A percentile compares a stretch with the other conserved stretches of the same genome.
phyloP scores from a whole-genome alignment of 2,113 vertebrate genomes.

The Cyanoderma ruficeps region DNA sequence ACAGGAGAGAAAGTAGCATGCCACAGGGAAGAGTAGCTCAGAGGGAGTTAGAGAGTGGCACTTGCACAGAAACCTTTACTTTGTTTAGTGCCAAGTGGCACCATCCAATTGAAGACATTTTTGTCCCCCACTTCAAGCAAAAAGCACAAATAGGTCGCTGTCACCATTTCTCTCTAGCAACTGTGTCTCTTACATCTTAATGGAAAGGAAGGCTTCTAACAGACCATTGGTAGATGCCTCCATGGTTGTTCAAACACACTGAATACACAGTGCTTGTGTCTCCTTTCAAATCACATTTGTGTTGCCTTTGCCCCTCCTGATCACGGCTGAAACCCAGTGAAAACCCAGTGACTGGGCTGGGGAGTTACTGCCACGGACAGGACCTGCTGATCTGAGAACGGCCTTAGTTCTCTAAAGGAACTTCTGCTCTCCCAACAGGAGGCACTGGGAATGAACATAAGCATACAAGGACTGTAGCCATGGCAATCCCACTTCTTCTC shows the following conservation, averaged over 20 bases:
- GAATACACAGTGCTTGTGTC: not conserved
- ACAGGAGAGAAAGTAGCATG: not conserved
- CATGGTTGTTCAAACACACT: not conserved
- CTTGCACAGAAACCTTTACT: not conserved
- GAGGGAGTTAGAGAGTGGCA: not conserved
- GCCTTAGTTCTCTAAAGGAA: not conserved
- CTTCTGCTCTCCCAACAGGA: not conserved
- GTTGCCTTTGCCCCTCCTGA: not conserved
- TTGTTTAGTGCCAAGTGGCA: not conserved
- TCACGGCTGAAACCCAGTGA: not conserved
- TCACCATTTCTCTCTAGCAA: not conserved
- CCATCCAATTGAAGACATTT: not conserved
- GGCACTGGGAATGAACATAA: not conserved
- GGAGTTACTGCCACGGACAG: not conserved
- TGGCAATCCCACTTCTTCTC: not conserved
- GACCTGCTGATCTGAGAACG: not conserved
- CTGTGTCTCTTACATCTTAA: not conserved
- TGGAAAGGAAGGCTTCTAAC: not conserved
- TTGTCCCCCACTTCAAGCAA: not conserved
- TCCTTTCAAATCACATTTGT: not conserved
- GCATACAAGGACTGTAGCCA: fast-evolving
- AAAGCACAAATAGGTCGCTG: not conserved
- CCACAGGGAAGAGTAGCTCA: not conserved
- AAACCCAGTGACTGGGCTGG: too few relatives aligned
- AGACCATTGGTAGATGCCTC: not conserved